phyloP scores from a whole-genome alignment of 1,140 invertebrate genomes.

The Melipona quadrifasciata region DNA sequence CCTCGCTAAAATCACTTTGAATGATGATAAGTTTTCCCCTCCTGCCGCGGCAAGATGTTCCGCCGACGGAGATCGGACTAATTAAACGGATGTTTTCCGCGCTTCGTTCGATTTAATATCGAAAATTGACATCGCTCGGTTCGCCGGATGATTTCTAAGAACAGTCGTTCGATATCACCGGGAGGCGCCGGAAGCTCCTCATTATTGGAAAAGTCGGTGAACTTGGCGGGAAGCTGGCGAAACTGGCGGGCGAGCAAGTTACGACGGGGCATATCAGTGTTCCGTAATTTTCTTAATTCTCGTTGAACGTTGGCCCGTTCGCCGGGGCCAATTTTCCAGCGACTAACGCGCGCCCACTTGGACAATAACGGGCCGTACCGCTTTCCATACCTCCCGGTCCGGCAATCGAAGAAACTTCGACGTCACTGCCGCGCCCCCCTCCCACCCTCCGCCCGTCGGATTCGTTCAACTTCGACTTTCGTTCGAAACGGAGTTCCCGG shows the following conservation, averaged over 20 bases:
- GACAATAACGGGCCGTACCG: neutral
- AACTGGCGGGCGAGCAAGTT: neutral
- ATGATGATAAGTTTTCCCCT: neutral
- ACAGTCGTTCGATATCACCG: neutral
- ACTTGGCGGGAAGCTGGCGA: neutral
- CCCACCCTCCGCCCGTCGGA: neutral
- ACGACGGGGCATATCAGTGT: conserved; percentile 17
- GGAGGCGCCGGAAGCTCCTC: neutral
- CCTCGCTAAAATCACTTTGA: no score
- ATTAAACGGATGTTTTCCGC: neutral
- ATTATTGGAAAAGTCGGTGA: conserved; percentile 32
- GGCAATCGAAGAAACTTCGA: conserved; percentile 3
- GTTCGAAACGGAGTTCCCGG: neutral
- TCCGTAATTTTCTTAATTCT: conserved; percentile 27
- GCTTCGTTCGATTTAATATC: neutral
- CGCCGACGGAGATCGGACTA: neutral
- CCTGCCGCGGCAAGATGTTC: neutral
- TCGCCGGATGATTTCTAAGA: neutral
- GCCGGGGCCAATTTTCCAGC: neutral
- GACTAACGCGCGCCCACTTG: neutral
- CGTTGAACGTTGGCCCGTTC: conserved; percentile 10
- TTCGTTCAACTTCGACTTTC: conserved; percentile 12
- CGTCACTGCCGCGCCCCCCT: neutral
- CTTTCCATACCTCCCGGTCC: neutral
- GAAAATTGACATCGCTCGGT: neutral